phyloP scores from a whole-genome alignment of 2,113 vertebrate species.

The Calidris pugnax region DNA sequence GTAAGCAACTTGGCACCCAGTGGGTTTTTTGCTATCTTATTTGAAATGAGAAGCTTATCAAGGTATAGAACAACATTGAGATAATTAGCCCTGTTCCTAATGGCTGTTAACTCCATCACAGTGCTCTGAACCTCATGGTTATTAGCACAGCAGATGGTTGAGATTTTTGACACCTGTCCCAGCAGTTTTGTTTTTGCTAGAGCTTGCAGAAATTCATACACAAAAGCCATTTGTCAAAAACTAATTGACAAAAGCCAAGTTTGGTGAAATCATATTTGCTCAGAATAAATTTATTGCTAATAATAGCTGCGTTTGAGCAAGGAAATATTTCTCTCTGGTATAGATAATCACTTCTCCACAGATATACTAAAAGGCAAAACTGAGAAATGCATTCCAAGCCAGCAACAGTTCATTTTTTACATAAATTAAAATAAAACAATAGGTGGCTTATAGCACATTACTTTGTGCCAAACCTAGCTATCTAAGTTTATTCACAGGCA shows the following conservation, averaged over 20 bases:
- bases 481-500: background rate
- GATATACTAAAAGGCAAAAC: background rate
- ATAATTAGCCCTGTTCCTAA: background rate
- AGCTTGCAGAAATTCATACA: background rate
- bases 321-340: background rate
- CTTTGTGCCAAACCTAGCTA: background rate
- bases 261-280: background rate
- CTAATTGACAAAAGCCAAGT: conserved; percentile 22
- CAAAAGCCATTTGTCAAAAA: background rate
- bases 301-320: background rate
- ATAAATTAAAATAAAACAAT: background rate
- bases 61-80: background rate
- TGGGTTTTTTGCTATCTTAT: background rate
- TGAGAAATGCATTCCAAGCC: background rate
- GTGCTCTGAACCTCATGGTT: background rate
- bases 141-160: conserved; percentile 18
- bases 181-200: background rate
- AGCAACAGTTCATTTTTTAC: background rate
- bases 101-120: background rate
- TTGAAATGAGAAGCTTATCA: background rate
- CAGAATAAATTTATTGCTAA: background rate
- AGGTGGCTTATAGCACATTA: background rate
- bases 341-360: background rate
- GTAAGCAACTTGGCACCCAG: background rate
- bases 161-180: conserved; percentile 19